phyloP scores from a whole-genome alignment of 2,113 vertebrate species.

The Charadrius vociferus region DNA sequence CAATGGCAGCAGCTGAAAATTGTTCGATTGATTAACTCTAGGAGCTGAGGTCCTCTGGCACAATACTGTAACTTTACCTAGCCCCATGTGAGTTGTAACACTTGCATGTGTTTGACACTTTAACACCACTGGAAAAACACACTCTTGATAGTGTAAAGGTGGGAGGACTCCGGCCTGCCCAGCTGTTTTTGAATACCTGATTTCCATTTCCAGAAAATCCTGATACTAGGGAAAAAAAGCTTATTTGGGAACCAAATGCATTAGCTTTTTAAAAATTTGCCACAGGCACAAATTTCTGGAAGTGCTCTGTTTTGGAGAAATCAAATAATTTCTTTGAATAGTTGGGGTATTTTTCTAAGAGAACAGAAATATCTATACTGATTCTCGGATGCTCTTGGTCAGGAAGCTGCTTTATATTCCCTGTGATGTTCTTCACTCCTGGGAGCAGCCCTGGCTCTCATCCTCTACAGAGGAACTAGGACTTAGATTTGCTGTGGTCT shows the following conservation, averaged over 20 bases:
- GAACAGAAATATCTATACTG: background rate
- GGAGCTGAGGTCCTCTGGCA: background rate
- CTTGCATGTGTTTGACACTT: background rate
- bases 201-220: background rate
- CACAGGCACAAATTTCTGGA: background rate
- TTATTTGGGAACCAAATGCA: background rate
- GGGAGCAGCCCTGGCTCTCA: background rate
- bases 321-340: background rate
- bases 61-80: background rate
- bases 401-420: background rate
- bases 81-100: background rate
- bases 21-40: background rate
- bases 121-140: background rate
- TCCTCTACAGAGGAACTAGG: background rate
- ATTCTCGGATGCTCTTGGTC: background rate
- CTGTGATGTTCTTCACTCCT: background rate
- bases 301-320: background rate
- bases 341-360: background rate
- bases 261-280: background rate
- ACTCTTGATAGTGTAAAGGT: background rate
- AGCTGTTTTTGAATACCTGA: background rate
- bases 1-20: background rate
- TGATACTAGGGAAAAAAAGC: background rate
- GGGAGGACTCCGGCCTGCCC: background rate
- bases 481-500: background rate